Base-by-base conservation (phyloP, 2,888 invertebrate genomes). In the Drosophila ustulata region DNA sequence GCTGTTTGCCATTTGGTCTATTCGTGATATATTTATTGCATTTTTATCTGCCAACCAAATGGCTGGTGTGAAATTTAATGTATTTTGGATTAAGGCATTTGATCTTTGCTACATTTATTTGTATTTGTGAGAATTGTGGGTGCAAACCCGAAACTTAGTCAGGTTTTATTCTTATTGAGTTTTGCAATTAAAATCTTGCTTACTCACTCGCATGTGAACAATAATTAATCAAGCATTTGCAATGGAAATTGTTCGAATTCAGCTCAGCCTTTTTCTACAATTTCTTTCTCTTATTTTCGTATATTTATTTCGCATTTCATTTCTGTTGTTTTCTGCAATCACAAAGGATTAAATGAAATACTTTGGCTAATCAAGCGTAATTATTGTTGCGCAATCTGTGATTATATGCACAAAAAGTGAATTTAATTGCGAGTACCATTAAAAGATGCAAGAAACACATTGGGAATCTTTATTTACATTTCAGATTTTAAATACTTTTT, bases 151-250 rank as follows among this genome's bases (percentile, higher is more conserved):
- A 37, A 41, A 41, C 18, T 5, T 13, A 41, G 7, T 41, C 3
- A 7, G 18, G 7, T 18, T 41, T 41, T 13, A 18, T 25, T n/a
- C n/a, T n/a, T 23, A 18, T 25, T 45, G 11, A 9, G 3, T 45
- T 25, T 45, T 8, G 45, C 11, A 45, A 45, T 45, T 45, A 23
- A 23, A 45, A 25, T 45, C 4, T 23, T 7, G 45, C 45, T 23
- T 11, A 45, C 45, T 45, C 45, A 45, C 45, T 45, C 13, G 45
- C 11, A 52, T 39, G 11, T 52, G 39, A 52, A 45, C 30, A 45
- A 32, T 55, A 45, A 45, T 45, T 32, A 43, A 55, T 55, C 43
- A 55, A 45, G 43, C n/a, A 55, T 23, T 37, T n/a, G 37, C 37
- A n/a, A 37, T n/a, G n/a, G 37, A 37, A 37, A 37, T 37, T 37